Conservation (phyloP, 2,113 vertebrate genomes). For the Semnornis frantzii region DNA sequence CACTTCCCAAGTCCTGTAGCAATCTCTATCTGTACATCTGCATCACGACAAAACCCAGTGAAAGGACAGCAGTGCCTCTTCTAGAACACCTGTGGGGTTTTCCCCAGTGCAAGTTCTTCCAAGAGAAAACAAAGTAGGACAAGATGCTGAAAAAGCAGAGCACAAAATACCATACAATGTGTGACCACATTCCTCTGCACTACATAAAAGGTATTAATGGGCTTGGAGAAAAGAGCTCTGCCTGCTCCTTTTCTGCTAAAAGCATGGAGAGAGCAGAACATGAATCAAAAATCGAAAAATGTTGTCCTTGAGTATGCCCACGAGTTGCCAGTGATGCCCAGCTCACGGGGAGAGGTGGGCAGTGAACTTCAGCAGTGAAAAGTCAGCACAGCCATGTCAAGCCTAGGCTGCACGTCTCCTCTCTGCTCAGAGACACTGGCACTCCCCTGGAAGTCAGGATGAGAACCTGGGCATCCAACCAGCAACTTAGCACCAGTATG, state of each 20-base stretch:
- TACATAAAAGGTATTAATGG: neutral
- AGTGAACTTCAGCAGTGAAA: too few species aligned
- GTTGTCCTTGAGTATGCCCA: fast-evolving
- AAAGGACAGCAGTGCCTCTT: neutral
- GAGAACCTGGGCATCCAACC: neutral
- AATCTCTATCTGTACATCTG: neutral
- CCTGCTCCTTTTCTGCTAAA: neutral
- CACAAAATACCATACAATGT: fast-evolving
- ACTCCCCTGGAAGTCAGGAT: neutral
- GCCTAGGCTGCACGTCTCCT: neutral
- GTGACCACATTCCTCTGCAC: too few species aligned
- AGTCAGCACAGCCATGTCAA: fast-evolving
- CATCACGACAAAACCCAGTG: neutral
- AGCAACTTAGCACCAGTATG: neutral
- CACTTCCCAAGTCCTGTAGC: neutral
- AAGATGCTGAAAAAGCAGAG: neutral
- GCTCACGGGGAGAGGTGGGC: neutral
- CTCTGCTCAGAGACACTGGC: neutral
- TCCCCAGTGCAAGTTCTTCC: neutral
- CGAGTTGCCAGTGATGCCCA: fast-evolving
- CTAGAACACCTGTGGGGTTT: fast-evolving
- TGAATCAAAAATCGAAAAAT: neutral
- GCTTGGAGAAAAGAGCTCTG: neutral
- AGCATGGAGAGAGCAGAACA: fast-evolving
- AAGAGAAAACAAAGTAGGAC: neutral